phyloP scores from a whole-genome alignment of 2,113 vertebrate genomes.

The Todiramphus saurophagus region DNA sequence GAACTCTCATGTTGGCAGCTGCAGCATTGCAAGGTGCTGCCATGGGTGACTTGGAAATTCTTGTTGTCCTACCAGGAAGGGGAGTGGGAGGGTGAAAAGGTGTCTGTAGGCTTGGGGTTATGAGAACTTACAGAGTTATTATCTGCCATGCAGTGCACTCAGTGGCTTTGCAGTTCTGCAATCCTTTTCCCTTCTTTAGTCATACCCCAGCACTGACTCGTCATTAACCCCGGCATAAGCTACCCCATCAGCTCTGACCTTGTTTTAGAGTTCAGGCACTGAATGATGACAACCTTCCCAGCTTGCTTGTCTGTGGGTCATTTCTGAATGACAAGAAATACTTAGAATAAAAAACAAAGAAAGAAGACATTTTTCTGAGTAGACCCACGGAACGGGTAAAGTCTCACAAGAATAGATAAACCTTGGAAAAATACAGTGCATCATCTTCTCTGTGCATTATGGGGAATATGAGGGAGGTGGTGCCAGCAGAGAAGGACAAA shows the following conservation, averaged over 20 bases:
- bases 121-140: neutral
- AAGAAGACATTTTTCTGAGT: neutral
- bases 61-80: neutral
- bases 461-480: neutral
- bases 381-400: neutral
- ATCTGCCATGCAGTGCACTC: neutral
- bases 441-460: neutral
- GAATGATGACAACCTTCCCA: neutral
- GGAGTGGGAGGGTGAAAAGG: neutral
- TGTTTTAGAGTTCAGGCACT: neutral
- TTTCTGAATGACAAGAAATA: neutral
- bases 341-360: neutral
- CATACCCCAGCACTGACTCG: neutral
- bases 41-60: neutral
- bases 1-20: neutral
- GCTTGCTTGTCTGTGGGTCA: neutral
- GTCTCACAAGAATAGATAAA: neutral
- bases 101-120: neutral
- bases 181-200: neutral
- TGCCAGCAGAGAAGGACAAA: neutral
- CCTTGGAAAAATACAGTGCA: neutral
- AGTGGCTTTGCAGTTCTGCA: neutral
- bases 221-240: neutral
- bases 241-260: neutral
- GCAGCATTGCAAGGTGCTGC: neutral